These are phyloP conservation scores for Lampris incognitus DNA, from an alignment of 2,113 vertebrate species.

Conservation along the genomic window DNA sequence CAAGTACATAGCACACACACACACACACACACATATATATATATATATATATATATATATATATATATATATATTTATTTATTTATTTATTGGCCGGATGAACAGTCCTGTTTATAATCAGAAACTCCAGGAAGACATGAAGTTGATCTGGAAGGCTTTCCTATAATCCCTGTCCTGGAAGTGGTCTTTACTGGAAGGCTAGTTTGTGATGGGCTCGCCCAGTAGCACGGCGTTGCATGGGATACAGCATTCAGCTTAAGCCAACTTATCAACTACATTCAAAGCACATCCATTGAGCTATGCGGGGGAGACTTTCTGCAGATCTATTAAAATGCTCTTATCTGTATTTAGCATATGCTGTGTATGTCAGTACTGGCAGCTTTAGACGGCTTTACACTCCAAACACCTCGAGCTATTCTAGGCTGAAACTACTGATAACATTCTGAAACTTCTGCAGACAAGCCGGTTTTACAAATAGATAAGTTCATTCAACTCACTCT, in stretches of 20 bases:
- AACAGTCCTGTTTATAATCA: conserved; percentile 78
- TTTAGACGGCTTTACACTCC: conserved; percentile 84
- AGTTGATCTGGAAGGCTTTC: conserved; percentile 83
- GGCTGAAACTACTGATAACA: conserved; percentile 84
- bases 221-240: conserved; percentile 82
- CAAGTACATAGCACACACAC: too few relatives aligned
- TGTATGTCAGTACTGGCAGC: conserved; percentile 82
- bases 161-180: conserved; percentile 83
- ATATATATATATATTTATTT: conserved; percentile 16
- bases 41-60: conserved; percentile 36
- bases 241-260: conserved; percentile 84
- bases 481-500: conserved; percentile 72
- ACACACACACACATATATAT: neutral
- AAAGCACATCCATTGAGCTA: conserved; percentile 84
- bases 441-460: conserved; percentile 81
- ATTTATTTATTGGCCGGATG: neutral
- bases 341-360: conserved; percentile 87
- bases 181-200: conserved; percentile 81
- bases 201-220: conserved; percentile 84
- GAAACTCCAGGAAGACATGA: conserved; percentile 79
- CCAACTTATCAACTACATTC: conserved; percentile 86
- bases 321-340: conserved; percentile 87
- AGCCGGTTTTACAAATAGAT: conserved; percentile 81
- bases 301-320: conserved; percentile 81
- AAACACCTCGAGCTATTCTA: conserved; percentile 84